Evolutionary conservation across 2,888 invertebrate species (phyloP), one percentile per base, ranked within the genome.

Genomic region (Chaetogeoica ovagalla): DNA sequence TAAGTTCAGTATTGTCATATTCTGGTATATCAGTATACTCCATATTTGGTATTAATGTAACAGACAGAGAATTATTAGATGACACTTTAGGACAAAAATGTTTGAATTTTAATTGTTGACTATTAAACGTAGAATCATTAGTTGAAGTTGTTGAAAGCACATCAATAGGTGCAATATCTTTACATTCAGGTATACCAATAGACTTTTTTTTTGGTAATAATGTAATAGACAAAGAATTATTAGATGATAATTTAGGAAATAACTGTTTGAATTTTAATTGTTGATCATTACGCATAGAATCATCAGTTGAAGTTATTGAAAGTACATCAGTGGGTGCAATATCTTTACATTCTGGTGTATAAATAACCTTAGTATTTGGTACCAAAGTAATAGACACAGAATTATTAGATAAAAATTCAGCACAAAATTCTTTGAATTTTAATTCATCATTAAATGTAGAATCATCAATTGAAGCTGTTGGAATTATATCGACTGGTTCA

Each of bases 41-140:
- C 43, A 15, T n/a, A 60, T 13, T 23, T 23, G 60, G n/a, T 23
- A 23, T 2, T 23, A 60, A 23, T 3, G 30, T 55, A 37, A 69
- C 55, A 69, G 69, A 69, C 9, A 59, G 21, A 71, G 13, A 70
- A n/a, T 21, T 57, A 57, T 70, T 70, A 13, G 2, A 6, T 37
- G n/a, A 4, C 19, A 19, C 19, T 30, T 69, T 69, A 19, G 55
- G 30, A 52, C 4, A 11, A 9, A 19, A 2, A n/a, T 69, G 15
- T 52, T 52, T 30, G 4, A 69, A 4, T 19, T 30, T 69, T 30
- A 48, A 52, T n/a, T 4, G 68, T 48, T 15, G 13, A 52, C 5
- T 30, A 43, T 43, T 6, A 19, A 1, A 48, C 11, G 13, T 48
- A 30, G 30, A 30, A 30, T 19, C 13, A 13, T 69, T 4, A 30